Conservation (phyloP, 2,797 vertebrate genomes). For the Choloepus didactylus region DNA sequence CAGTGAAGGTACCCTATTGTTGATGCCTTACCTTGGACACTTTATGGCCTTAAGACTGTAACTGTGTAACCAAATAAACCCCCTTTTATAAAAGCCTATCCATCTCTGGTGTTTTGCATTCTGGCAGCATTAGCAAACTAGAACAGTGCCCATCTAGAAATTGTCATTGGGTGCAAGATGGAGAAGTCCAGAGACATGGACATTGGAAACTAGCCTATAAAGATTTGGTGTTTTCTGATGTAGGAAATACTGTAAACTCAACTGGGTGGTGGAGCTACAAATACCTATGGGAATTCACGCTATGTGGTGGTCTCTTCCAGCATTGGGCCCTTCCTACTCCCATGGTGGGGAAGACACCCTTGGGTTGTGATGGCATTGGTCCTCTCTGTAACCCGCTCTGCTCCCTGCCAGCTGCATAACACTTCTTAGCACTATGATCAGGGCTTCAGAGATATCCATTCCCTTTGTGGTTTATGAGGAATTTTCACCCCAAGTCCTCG, state of each 20-base stretch:
- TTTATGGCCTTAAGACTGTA: too few relatives aligned
- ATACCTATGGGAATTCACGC: neutral
- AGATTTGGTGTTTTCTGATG: neutral
- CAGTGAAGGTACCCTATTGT: too few relatives aligned
- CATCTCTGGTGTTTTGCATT: too few relatives aligned
- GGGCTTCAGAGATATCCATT: neutral
- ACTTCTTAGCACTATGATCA: neutral
- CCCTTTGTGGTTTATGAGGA: neutral
- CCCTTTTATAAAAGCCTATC: too few relatives aligned
- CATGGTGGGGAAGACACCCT: neutral
- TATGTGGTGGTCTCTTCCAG: neutral
- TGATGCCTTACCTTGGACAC: too few relatives aligned
- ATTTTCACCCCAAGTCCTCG: neutral
- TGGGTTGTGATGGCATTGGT: neutral
- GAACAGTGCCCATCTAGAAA: neutral
- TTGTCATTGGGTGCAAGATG: neutral
- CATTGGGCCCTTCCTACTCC: neutral
- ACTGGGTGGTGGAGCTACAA: neutral
- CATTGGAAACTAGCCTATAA: neutral
- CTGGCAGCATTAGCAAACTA: too few relatives aligned
- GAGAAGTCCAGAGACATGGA: neutral
- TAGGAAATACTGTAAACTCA: constrained; percentile 12
- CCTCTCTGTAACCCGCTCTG: neutral
- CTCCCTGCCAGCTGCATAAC: neutral
- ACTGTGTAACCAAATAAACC: too few relatives aligned